These are phyloP conservation scores for Equus przewalskii DNA, from an alignment of 2,113 vertebrate genomes.

Conservation along the genomic window DNA sequence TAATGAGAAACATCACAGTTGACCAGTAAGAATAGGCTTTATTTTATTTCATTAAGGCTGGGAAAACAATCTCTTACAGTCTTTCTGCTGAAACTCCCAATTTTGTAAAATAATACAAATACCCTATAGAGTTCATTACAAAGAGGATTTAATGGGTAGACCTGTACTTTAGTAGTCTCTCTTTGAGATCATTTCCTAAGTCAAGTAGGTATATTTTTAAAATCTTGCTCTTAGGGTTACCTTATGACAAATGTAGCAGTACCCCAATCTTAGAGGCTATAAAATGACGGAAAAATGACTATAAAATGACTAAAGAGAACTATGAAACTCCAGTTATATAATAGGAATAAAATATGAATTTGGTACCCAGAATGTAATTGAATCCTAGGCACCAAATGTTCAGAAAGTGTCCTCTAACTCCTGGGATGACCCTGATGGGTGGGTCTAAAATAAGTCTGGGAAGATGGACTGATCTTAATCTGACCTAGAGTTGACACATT, in stretches of 20 bases:
- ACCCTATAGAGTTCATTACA: neutral
- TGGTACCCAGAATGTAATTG: neutral
- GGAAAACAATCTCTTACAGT: conserved; percentile 39
- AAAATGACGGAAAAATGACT: neutral
- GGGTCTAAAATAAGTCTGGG: conserved; percentile 23
- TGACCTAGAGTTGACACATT: neutral
- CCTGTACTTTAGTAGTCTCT: neutral
- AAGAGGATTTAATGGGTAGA: conserved; percentile 19
- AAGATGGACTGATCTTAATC: neutral
- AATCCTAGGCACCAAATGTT: neutral
- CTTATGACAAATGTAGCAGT: neutral
- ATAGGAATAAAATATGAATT: conserved; percentile 10
- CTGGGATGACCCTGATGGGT: neutral
- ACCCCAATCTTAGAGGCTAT: neutral
- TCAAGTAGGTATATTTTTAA: conserved; percentile 56
- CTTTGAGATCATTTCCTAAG: conserved; percentile 57
- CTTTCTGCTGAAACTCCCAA: conserved; percentile 58
- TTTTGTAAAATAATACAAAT: conserved; percentile 57
- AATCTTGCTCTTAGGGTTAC: conserved; percentile 47
- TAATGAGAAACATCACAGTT: conserved; percentile 9
- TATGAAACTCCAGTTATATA: neutral
- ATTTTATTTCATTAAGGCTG: conserved; percentile 38
- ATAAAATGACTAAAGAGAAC: conserved; percentile 17
- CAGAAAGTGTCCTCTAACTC: conserved; percentile 19
- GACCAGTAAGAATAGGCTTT: conserved; percentile 1